Base-by-base conservation (phyloP, 37 sponge, comb jelly and placozoan genomes). In the Lycopodina hypogea region DNA sequence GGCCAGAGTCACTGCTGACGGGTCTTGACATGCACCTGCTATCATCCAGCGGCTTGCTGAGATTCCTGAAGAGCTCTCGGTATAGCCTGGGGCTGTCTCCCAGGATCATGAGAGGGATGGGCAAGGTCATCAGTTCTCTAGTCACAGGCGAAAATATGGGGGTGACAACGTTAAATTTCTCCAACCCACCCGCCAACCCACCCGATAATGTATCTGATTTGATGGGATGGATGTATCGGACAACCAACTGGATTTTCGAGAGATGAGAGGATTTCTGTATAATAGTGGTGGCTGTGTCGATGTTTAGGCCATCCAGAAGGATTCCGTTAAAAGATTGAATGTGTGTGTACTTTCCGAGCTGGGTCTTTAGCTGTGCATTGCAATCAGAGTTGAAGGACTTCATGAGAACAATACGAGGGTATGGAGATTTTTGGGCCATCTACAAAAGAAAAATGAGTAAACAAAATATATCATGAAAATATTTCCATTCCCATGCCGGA, bases 291-390 rank as follows among this genome's bases (percentile, higher is more conserved):
- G 78, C 87, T 2, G 37, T 35, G 21, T 73, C 65, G 26, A 81
- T 76, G 62, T 36, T 22, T 23, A 86, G 62, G 2, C 83, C 91
- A 58, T 90, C 91, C 40, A 90, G 75, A 19, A 90, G 59, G 36
- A 82, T 40, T 12, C 91, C 91, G 39, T 90, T 90, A 28, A 86
- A 61, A 42, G 77, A 76, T 56, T 90, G 91, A 36, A 90, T 85
- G 77, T 90, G 91, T 11, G 82, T 86, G 77, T 81, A 90, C 36
- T 59, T 78, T 28, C 78, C 74, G 41, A 90, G 50, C 60, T 50
- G 23, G 32, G 32, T 39, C 41, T 74, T 41, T 3, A 87, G 59
- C 17, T 76, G 71, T 9, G 34, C 19, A 0, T 61, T 24, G 39
- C 60, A 83, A 24, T 72, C 50, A 7, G 65, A 50, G 48, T 60